Evolutionary conservation across 2,797 vertebrate species (phyloP).

Genomic region (Myotis vivesi): DNA sequence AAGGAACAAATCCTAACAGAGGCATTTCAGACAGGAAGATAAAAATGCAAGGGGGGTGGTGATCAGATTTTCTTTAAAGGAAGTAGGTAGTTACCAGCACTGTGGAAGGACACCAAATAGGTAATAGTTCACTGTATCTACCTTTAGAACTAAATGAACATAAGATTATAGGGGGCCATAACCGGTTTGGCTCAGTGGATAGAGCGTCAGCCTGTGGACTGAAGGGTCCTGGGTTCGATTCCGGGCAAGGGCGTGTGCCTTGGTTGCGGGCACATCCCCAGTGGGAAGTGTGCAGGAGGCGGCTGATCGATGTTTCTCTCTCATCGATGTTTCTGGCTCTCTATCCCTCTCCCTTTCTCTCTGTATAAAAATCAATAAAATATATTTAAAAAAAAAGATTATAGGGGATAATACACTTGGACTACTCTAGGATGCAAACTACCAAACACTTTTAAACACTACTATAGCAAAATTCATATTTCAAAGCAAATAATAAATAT

Average conservation of each 20-base stretch:
- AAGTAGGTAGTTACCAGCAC: neutral
- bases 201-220: no score
- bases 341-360: no score
- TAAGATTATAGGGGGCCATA: neutral
- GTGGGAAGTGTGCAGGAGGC: no score
- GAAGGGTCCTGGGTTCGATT: no score
- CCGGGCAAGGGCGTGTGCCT: no score
- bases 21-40: neutral
- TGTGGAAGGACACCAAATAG: neutral
- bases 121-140: neutral
- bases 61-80: neutral
- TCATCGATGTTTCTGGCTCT: no score
- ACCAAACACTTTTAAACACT: neutral
- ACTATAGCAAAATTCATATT: neutral
- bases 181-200: no score
- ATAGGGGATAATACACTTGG: neutral
- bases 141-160: neutral
- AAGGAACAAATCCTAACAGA: neutral
- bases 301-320: no score
- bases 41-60: neutral
- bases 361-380: no score
- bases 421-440: neutral
- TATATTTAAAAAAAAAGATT: no score
- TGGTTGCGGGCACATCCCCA: no score
- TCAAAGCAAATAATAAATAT: constrained; percentile 28